Base-by-base conservation (phyloP, 2,797 vertebrate species). In the Echiichthys vipera region DNA sequence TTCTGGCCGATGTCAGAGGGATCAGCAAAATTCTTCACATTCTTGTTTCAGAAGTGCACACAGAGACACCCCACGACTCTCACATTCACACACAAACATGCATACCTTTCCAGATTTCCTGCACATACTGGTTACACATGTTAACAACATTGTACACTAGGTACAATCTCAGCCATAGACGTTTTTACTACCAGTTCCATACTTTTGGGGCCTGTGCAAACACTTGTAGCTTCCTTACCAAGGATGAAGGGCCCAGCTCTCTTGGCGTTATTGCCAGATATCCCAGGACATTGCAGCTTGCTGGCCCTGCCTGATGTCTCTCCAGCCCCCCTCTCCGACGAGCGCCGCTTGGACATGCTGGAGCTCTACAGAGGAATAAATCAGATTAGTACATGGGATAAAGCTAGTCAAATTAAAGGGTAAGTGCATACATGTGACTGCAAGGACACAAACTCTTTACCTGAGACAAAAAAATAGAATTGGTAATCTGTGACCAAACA, bases 221-320 rank as follows among this genome's bases (percentile, higher is more conserved):
- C 46, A 56, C 30, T 4, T 12, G 25, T 37, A 25, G 51, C 87
- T 92, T 77, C 71, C 92, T 91, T 94, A 99, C 98, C 98, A 1
- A 99, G 95, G 80, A 99, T 96, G 85, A 98, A 99, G 1, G 98
- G 98, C 30, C 98, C 98, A 0, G 97, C 98, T 95, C 97, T 95
- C 93, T 99, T 99, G 81, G 96, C 96, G 62, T 97, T 99, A 70
- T 88, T 97, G 92, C 97, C 97, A 10, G 98, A 96, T 89, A 99
- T 98, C 64, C 97, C 96, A 3, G 95, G 87, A 85, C 97, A 98
- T 49, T 99, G 96, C 86, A 97, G 95, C 92, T 99, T 98, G 85
- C 90, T 94, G 50, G 96, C 95, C 83, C 95, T 96, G 71, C 96
- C 81, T 3, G 98, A 98, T 47, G 96, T 96, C 91, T 99, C 98